phyloP scores from a whole-genome alignment of 2,888 invertebrate genomes.

The Agrotis ipsilon region DNA sequence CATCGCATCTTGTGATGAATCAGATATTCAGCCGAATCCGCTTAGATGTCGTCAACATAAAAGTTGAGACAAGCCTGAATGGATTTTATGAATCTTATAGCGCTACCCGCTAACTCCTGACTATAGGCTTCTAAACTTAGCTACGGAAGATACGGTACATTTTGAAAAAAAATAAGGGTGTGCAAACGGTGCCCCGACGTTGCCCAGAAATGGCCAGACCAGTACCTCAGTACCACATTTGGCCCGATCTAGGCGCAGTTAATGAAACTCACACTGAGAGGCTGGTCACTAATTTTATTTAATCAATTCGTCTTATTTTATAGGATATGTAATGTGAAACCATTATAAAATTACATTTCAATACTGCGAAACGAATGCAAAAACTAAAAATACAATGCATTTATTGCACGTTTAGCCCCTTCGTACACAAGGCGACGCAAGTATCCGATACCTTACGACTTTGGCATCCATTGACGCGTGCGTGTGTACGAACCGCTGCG shows the following conservation, averaged over 20 bases:
- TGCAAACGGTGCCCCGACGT: too few species aligned
- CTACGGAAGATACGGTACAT: background rate
- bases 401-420: too few species aligned
- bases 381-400: slow-evolving; percentile 15
- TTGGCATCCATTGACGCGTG: too few species aligned
- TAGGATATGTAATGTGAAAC: background rate
- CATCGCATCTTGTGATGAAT: background rate
- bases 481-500: too few species aligned
- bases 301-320: background rate
- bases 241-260: too few species aligned
- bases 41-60: background rate
- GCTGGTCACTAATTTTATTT: background rate
- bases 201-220: too few species aligned
- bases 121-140: background rate
- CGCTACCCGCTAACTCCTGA: background rate
- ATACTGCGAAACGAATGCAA: background rate
- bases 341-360: background rate
- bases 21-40: background rate
- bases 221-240: too few species aligned
- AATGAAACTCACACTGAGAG: too few species aligned
- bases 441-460: too few species aligned
- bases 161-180: too few species aligned
- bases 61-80: background rate
- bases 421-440: too few species aligned
- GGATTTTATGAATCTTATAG: background rate